These are phyloP conservation scores for Drosophila trichaetosa DNA, from an alignment of 2,888 invertebrate genomes.

Conservation along the genomic window DNA sequence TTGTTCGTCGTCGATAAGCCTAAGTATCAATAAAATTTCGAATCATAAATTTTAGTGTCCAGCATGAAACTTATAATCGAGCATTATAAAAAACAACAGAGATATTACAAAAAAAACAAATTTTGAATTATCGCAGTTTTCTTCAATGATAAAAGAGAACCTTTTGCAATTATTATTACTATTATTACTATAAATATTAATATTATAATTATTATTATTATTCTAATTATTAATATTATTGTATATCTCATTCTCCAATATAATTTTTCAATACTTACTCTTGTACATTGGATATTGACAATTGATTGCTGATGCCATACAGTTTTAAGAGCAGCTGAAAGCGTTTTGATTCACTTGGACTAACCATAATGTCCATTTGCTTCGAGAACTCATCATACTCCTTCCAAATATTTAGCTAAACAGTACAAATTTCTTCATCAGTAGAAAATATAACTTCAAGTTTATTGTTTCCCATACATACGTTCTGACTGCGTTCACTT, in stretches of 20 bases:
- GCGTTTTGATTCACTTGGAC: constrained; percentile 85
- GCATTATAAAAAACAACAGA: not conserved
- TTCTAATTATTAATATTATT: not conserved
- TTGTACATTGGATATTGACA: constrained; percentile 88
- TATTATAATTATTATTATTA: no score
- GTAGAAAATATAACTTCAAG: not conserved
- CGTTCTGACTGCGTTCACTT: constrained; percentile 38
- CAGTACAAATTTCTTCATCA: not conserved
- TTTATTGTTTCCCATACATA: constrained; percentile 7
- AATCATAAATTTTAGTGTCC: constrained; percentile 35
- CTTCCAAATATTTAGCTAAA: constrained; percentile 81
- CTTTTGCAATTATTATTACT: no score
- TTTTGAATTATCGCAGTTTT: not conserved
- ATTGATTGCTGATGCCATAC: constrained; percentile 83
- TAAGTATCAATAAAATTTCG: constrained; percentile 82
- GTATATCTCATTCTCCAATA: not conserved
- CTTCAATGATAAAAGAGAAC: not conserved
- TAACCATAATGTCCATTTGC: constrained; percentile 87
- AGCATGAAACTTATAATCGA: constrained; percentile 23
- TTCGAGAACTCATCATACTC: constrained; percentile 81
- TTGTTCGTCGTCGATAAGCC: constrained; percentile 86
- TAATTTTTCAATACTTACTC: constrained; percentile 83
- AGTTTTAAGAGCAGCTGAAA: constrained; percentile 85
- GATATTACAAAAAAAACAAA: not conserved
- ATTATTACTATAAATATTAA: no score